Conservation (phyloP, 2,888 invertebrate genomes). For the Ptilodon capucinus region DNA sequence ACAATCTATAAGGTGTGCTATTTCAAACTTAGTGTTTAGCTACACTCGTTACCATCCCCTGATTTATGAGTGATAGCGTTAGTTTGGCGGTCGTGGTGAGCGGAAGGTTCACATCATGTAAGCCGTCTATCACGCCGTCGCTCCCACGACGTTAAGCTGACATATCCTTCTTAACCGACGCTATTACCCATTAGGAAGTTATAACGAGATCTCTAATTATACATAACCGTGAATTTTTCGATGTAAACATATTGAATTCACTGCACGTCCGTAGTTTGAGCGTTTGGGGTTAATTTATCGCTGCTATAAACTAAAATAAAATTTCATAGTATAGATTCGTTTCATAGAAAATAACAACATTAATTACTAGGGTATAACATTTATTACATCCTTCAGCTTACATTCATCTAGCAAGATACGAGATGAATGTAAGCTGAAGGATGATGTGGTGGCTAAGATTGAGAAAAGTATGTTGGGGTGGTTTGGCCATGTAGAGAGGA, state of each 20-base stretch:
- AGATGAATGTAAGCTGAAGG: too few species aligned
- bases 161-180: conserved; percentile 41
- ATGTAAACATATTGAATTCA: conserved; percentile 16
- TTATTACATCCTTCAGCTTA: too few species aligned
- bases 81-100: not conserved
- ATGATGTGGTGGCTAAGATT: too few species aligned
- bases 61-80: conserved; percentile 13
- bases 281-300: too few species aligned
- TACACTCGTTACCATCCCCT: conserved; percentile 11
- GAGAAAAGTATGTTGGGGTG: too few species aligned
- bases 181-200: conserved; percentile 20
- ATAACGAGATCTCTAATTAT: conserved; percentile 25
- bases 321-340: too few species aligned
- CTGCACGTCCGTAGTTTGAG: not conserved
- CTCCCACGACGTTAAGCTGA: conserved; percentile 30
- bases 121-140: not conserved
- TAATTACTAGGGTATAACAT: too few species aligned
- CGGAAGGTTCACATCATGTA: not conserved
- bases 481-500: too few species aligned
- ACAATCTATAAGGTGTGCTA: too few species aligned
- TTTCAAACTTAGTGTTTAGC: not conserved
- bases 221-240: conserved; percentile 18
- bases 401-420: too few species aligned
- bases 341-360: too few species aligned
- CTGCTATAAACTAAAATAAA: too few species aligned